Conservation (phyloP, 2,888 invertebrate species). For the Drosophila melanosoma region DNA sequence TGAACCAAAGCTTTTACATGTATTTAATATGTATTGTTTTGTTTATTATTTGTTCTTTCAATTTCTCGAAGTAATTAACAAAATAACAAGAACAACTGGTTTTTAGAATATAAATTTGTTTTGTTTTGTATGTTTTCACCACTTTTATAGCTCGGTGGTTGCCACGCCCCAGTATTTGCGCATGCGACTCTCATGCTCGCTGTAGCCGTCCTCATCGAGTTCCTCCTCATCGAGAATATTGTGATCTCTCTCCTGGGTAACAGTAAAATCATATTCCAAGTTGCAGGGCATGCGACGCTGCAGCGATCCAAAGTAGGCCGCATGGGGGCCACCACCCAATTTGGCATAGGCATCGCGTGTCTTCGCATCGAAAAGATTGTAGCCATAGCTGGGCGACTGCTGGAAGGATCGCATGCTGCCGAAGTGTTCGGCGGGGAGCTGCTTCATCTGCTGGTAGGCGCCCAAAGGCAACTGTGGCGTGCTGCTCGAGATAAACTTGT, state of each 20-base stretch:
- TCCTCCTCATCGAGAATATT: slow-evolving; percentile 76
- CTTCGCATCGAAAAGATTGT: slow-evolving; percentile 75
- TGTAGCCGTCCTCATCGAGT: slow-evolving; percentile 88
- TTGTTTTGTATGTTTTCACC: neutral
- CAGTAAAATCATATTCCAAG: slow-evolving; percentile 93
- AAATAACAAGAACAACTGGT: neutral
- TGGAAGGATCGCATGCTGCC: slow-evolving; percentile 93
- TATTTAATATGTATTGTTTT: neutral
- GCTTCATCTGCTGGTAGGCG: slow-evolving; percentile 56
- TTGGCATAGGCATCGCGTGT: slow-evolving; percentile 66
- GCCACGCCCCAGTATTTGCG: slow-evolving; percentile 96
- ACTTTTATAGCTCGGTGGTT: slow-evolving; percentile 91
- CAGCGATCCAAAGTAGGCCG: slow-evolving; percentile 94
- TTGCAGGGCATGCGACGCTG: slow-evolving; percentile 94
- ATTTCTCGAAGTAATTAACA: neutral
- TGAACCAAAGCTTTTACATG: neutral
- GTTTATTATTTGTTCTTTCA: neutral
- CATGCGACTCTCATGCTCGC: slow-evolving; percentile 93
- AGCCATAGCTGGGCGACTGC: slow-evolving; percentile 85
- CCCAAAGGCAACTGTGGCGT: slow-evolving; percentile 87
- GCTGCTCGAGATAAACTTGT: slow-evolving; percentile 88
- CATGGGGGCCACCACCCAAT: slow-evolving; percentile 89
- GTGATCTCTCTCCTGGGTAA: slow-evolving; percentile 93
- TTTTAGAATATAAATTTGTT: neutral
- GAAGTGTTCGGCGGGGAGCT: slow-evolving; percentile 87